Evolutionary conservation across 2,113 vertebrate species (phyloP).

Genomic region (Halichoerus grypus): DNA sequence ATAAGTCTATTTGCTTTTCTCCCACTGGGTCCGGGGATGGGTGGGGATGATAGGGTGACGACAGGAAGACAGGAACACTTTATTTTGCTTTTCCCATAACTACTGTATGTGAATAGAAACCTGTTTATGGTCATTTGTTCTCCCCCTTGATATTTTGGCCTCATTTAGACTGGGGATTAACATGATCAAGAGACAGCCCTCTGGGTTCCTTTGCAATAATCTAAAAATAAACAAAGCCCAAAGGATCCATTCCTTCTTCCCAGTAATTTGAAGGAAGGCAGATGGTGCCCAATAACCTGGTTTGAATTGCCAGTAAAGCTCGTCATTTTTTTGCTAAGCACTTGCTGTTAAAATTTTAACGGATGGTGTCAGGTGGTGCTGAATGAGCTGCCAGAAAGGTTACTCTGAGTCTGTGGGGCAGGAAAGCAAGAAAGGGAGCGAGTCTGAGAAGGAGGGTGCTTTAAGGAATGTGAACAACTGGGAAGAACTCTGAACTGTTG

Average conservation of each 20-base stretch:
- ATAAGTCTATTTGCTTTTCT: background rate
- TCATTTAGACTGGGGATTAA: conserved; percentile 53
- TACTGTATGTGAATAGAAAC: background rate
- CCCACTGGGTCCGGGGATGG: too few species aligned
- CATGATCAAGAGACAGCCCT: conserved; percentile 9
- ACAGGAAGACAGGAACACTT: background rate
- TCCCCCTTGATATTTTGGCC: background rate
- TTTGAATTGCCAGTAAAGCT: conserved; percentile 74
- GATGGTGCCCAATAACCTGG: conserved; percentile 76
- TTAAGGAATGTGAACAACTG: background rate
- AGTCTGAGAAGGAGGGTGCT: background rate
- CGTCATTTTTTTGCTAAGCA: conserved; percentile 64
- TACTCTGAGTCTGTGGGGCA: background rate
- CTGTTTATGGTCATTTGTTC: background rate
- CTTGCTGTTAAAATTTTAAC: conserved; percentile 64
- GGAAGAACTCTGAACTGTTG: background rate
- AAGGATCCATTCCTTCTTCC: conserved; percentile 68
- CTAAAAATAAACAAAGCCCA: conserved; percentile 77
- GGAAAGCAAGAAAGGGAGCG: background rate
- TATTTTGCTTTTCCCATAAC: background rate
- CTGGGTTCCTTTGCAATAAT: conserved; percentile 53
- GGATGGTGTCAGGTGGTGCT: background rate
- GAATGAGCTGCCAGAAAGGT: background rate
- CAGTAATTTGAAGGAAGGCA: conserved; percentile 79
- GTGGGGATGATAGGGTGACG: background rate